Base-by-base conservation (phyloP, 2,113 vertebrate species). In the Calyptomena viridis region DNA sequence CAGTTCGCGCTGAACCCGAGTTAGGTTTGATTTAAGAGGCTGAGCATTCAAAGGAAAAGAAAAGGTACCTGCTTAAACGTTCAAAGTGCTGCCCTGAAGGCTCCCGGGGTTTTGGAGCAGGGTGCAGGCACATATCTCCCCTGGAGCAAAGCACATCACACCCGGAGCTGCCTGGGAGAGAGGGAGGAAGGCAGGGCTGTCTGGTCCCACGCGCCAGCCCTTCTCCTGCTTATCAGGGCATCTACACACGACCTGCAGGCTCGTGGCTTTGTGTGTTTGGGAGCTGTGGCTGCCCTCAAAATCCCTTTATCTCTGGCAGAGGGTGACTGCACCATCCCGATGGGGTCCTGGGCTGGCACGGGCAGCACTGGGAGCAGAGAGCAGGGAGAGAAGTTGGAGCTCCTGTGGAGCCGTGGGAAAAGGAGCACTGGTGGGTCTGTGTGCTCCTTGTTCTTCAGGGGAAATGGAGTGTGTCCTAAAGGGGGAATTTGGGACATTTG, bases 1-100 rank as follows among this genome's bases (percentile, higher is more conserved):
- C 94, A 22, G 83, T 55, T 83, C 60, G 60, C 22, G 1, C 82
- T 31, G 52, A 84, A 74, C 78, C 84, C 0, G 86, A 66, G 52
- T 22, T 22, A 4, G 89, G 13, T 67, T 94, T 95, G 95, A 95
- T 97, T 96, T 94, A 97, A 86, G 94, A 82, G 91, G 63, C 74
- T 33, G 5, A 67, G 75, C 15, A 8, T 67, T 84, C 64, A 76
- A 17, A 89, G 80, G 80, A 19, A 62, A 64, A 84, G 47, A 12
- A 19, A 73, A 62, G 82, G 84, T 72, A 95, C 90, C 82, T 95
- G 95, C 73, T 91, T 12, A 78, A 96, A 31, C 46, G 8, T 66
- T 95, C 76, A 31, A 77, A 92, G 91, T 13, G 89, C 62, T 88
- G 83, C 75, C 85, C 89, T 39, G 89, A 27, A 76, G 76, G 85